A percentile compares a stretch with the other conserved stretches of the same genome.
Conservation (phyloP, 2,888 invertebrate genomes). For the Sceliomorpha sp. region DNA sequence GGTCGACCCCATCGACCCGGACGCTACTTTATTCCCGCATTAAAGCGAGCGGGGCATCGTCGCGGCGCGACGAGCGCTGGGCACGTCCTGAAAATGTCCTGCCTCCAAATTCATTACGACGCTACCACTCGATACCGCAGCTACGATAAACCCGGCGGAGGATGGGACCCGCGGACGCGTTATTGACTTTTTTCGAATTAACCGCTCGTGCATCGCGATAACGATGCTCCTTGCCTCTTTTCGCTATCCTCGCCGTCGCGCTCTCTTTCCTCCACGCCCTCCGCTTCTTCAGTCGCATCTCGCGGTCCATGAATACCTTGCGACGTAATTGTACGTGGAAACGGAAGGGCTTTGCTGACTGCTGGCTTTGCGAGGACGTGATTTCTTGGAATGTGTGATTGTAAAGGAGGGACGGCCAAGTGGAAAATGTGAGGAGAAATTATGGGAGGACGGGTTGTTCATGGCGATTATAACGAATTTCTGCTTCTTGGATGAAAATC, state of each 20-base stretch:
- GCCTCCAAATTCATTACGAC: conserved; percentile 48
- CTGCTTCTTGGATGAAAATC: too few relatives aligned
- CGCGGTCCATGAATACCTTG: conserved; percentile 25
- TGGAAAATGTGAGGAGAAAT: too few relatives aligned
- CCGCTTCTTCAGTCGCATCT: conserved; percentile 5
- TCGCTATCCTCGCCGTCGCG: conserved; percentile 1
- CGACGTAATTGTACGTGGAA: conserved; percentile 49
- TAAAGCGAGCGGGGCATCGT: conserved; percentile 63
- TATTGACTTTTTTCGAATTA: conserved; percentile 43
- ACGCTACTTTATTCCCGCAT: conserved; percentile 75
- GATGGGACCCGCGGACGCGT: conserved; percentile 13
- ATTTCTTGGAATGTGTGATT: conserved; percentile 36
- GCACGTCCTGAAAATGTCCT: conserved; percentile 39
- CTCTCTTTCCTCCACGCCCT: conserved; percentile 26
- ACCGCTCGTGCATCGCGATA: conserved; percentile 52
- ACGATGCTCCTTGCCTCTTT: conserved; percentile 26
- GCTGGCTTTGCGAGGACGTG: too few relatives aligned
- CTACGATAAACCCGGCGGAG: conserved; percentile 25
- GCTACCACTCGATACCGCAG: conserved; percentile 15
- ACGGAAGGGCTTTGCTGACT: conserved; percentile 14
- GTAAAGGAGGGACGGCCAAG: neutral
- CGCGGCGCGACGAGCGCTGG: conserved; percentile 18
- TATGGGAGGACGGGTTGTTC: too few relatives aligned
- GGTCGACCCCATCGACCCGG: conserved; percentile 76
- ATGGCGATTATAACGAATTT: too few relatives aligned